These are phyloP conservation scores for Ariolimax columbianus DNA, from an alignment of 2,888 invertebrate species.

Conservation along the genomic window DNA sequence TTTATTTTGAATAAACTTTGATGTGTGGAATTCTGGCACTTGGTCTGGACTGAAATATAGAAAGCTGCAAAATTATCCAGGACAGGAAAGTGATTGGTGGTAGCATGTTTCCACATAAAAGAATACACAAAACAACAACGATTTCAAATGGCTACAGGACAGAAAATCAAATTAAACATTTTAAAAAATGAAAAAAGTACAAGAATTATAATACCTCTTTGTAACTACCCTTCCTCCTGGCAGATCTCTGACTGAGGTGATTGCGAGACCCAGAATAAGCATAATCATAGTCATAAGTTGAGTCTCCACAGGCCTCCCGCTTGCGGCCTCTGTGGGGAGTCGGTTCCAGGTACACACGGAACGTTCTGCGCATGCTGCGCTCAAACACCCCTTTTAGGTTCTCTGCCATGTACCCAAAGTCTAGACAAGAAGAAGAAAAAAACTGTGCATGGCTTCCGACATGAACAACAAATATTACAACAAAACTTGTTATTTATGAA, in stretches of 20 bases:
- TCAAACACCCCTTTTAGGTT: slow-evolving; percentile 54
- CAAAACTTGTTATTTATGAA: no score
- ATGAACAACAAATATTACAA: no score
- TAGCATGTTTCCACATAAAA: no score
- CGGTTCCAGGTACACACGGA: slow-evolving; percentile 49
- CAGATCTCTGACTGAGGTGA: background rate
- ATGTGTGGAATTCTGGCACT: no score
- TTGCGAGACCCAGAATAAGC: slow-evolving; percentile 15
- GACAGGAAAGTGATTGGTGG: no score
- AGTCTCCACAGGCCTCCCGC: slow-evolving; percentile 21
- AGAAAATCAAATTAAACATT: no score
- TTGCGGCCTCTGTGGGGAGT: slow-evolving; percentile 2
- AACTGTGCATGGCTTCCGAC: no score
- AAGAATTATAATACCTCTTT: slow-evolving; percentile 27
- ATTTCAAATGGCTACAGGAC: no score
- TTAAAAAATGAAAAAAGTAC: background rate
- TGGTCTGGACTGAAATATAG: no score
- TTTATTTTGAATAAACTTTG: no score
- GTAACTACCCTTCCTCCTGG: slow-evolving; percentile 40
- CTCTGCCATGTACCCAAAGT: slow-evolving; percentile 55
- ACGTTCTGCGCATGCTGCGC: slow-evolving; percentile 53
- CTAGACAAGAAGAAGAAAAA: slow-evolving; percentile 37
- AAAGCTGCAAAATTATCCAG: no score
- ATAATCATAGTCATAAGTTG: slow-evolving; percentile 33
- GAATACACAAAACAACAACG: no score